phyloP scores from a whole-genome alignment of 2,797 vertebrate genomes.

The Hephaestus fuliginosus region DNA sequence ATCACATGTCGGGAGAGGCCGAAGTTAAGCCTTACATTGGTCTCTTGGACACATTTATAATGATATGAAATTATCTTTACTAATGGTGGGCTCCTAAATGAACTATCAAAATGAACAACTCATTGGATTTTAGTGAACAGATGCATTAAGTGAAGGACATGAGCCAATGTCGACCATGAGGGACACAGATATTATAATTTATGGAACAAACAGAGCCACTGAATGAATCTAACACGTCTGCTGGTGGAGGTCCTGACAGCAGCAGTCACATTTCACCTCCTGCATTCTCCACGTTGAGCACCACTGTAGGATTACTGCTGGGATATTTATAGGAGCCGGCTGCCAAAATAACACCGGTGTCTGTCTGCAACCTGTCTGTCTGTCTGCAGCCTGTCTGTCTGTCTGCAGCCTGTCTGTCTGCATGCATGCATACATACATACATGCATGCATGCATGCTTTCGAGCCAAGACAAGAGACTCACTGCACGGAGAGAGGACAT shows the following conservation, averaged over 20 bases:
- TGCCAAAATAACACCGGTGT: conserved; percentile 82
- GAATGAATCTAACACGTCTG: not conserved
- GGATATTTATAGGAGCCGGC: conserved; percentile 85
- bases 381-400: too few relatives aligned
- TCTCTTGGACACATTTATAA: not conserved
- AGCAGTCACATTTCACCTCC: conserved; percentile 70
- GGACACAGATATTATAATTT: not conserved
- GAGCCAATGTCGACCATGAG: conserved; percentile 6
- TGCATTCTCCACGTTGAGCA: conserved; percentile 61
- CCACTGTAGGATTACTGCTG: conserved; percentile 68
- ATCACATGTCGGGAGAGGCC: not conserved
- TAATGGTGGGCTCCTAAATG: not conserved
- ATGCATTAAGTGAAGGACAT: conserved; percentile 12
- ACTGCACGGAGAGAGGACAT: conserved; percentile 58
- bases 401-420: too few relatives aligned
- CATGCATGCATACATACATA: too few relatives aligned
- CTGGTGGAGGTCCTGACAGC: conserved; percentile 49
- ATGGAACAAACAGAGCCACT: not conserved
- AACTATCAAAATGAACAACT: not conserved
- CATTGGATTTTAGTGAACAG: not conserved
- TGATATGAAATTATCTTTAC: not conserved
- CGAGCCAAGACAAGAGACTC: conserved; percentile 46
- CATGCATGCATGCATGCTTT: conserved; percentile 32
- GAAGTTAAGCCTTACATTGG: not conserved
- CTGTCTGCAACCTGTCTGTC: too few relatives aligned